Base-by-base conservation (phyloP, 1,140 invertebrate genomes). In the Nymphalis io region DNA sequence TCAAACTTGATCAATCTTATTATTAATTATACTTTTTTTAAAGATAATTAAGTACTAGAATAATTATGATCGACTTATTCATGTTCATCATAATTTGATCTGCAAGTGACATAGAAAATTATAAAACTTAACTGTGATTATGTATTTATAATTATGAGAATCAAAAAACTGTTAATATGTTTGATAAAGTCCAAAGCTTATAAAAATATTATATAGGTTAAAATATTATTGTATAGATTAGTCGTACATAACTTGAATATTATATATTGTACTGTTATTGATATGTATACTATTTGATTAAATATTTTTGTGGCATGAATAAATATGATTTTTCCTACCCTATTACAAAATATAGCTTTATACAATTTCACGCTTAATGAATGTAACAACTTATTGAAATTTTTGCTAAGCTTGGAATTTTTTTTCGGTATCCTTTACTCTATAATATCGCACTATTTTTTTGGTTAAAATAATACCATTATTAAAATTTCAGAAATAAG, bases 261-360 rank as follows among this genome's bases (percentile, higher is more conserved):
- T 64, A 57, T 74, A 65, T 73, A 73, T 75, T 72, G 65, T 79
- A 68, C 61, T 79, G 73, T 79, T 75, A 74, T 44, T 68, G 68
- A 53, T 66, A 72, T 68, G 69, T 77, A 77, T 68, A 77, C 60
- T 76, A 72, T 76, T 64, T 77, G 63, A 79, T 77, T 79, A 79
- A 79, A 79, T 73, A 75, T 77, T 73, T 67, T 77, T 77, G 73
- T 75, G 73, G 69, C 73, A 67, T n/a, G 11, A 27, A 23, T 55
- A 4, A 27, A 11, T 51, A 55, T 27, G 13, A 55, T 55, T 55
- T n/a, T 55, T 23, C 10, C 8, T 51, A 51, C 20, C 51, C 51
- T 15, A 3, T 55, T 21, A 20, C 11, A 46, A 0, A 46, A 46
- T 8, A 33, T 33, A 33, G 10, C 27, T 27, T 27, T 33, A 33